These are phyloP conservation scores for Orestias chungarensis DNA, from an alignment of 2,797 vertebrate species.

Conservation along the genomic window DNA sequence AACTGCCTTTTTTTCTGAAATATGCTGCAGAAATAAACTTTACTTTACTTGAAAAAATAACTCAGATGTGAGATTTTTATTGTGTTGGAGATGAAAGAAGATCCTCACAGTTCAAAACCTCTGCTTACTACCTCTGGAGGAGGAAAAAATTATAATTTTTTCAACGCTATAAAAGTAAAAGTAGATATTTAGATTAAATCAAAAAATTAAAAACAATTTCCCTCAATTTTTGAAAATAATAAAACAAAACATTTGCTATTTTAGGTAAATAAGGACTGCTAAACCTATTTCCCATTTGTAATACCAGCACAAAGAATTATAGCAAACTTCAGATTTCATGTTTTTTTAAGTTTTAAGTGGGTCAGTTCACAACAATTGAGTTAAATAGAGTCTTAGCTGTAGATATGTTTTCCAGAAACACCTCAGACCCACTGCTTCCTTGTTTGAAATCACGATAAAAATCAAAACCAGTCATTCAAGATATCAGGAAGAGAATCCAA, in stretches of 20 bases:
- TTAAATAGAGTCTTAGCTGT: neutral
- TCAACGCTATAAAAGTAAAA: too few relatives aligned
- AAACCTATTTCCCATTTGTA: neutral
- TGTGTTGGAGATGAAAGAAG: neutral
- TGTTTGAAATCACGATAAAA: neutral
- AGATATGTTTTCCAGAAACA: neutral
- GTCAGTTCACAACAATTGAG: neutral
- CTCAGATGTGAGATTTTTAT: neutral
- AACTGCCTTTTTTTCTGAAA: too few relatives aligned
- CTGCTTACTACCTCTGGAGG: neutral
- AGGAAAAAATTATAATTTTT: neutral
- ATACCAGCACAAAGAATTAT: neutral
- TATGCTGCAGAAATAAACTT: too few relatives aligned
- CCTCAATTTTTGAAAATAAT: neutral
- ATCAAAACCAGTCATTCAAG: neutral
- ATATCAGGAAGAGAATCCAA: neutral
- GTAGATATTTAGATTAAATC: too few relatives aligned
- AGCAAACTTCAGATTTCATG: neutral
- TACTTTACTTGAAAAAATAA: too few relatives aligned
- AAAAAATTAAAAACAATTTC: too few relatives aligned
- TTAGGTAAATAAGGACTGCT: neutral
- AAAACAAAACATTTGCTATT: neutral
- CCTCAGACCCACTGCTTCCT: neutral
- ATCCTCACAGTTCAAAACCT: neutral
- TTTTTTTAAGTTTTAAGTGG: neutral